These are phyloP conservation scores for Rhogogaster chlorosoma DNA, from an alignment of 2,888 invertebrate species.

Conservation along the genomic window DNA sequence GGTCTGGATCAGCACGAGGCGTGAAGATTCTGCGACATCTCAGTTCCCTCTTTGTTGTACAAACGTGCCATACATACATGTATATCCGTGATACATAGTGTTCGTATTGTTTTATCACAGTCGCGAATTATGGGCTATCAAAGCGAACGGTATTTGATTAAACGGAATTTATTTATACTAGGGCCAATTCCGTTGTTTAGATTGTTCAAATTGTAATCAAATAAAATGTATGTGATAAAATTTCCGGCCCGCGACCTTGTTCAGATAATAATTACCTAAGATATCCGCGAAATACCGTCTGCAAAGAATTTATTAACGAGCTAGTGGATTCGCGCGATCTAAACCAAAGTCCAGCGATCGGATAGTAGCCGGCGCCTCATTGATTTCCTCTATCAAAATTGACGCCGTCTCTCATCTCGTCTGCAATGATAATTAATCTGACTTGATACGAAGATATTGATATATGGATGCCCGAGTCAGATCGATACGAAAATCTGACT, in stretches of 20 bases:
- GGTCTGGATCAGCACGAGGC: constrained; percentile 12
- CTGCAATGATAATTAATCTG: neutral
- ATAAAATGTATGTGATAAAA: neutral
- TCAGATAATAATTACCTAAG: neutral
- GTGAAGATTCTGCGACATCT: constrained; percentile 7
- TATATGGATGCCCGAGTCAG: neutral
- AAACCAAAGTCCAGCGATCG: neutral
- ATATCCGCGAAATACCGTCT: neutral
- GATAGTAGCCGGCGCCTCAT: neutral
- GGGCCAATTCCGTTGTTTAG: neutral
- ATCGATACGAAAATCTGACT: neutral
- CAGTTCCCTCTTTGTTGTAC: neutral
- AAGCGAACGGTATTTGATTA: neutral
- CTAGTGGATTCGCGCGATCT: neutral
- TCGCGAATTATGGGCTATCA: neutral
- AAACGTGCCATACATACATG: neutral
- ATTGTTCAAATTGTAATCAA: neutral
- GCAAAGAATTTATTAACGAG: neutral
- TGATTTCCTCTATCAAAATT: neutral
- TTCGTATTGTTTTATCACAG: neutral
- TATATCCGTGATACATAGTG: neutral
- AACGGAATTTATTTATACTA: neutral
- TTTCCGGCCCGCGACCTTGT: neutral
- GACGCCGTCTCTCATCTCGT: neutral
- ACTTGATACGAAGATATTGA: neutral